phyloP scores from a whole-genome alignment of 2,888 invertebrate genomes.

The Ophioninae sp. region DNA sequence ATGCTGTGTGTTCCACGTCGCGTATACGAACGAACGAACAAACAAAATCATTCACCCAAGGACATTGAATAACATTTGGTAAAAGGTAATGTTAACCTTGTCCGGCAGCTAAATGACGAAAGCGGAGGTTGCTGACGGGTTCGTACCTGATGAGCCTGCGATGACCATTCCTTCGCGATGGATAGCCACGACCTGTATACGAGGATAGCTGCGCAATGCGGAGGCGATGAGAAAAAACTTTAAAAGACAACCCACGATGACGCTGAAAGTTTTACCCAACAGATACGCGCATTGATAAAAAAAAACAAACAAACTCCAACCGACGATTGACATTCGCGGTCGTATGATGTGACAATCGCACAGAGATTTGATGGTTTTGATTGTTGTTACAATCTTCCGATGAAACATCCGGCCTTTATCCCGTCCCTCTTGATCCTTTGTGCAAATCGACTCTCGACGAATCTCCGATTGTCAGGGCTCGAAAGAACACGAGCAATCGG shows the following conservation, averaged over 20 bases:
- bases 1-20: slow-evolving; percentile 76
- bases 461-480: slow-evolving; percentile 54
- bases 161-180: slow-evolving; percentile 11
- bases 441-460: slow-evolving; percentile 72
- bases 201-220: slow-evolving; percentile 72
- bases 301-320: slow-evolving; percentile 65
- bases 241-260: slow-evolving; percentile 21
- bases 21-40: slow-evolving; percentile 62
- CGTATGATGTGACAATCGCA: slow-evolving; percentile 76
- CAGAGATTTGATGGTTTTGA: slow-evolving; percentile 80
- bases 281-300: not conserved
- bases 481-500: not conserved
- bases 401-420: slow-evolving; percentile 66
- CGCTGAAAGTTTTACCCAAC: slow-evolving; percentile 66
- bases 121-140: slow-evolving; percentile 64
- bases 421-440: slow-evolving; percentile 37
- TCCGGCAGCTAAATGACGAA: slow-evolving; percentile 78
- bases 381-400: slow-evolving; percentile 74
- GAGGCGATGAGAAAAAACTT: slow-evolving; percentile 61
- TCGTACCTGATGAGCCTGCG: slow-evolving; percentile 38
- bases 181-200: slow-evolving; percentile 73
- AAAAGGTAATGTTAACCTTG: slow-evolving; percentile 79
- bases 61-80: slow-evolving; percentile 73
- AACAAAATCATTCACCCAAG: slow-evolving; percentile 5
- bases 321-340: slow-evolving; percentile 78